phyloP scores from a whole-genome alignment of 2,113 vertebrate species.

The Calypte anna region DNA sequence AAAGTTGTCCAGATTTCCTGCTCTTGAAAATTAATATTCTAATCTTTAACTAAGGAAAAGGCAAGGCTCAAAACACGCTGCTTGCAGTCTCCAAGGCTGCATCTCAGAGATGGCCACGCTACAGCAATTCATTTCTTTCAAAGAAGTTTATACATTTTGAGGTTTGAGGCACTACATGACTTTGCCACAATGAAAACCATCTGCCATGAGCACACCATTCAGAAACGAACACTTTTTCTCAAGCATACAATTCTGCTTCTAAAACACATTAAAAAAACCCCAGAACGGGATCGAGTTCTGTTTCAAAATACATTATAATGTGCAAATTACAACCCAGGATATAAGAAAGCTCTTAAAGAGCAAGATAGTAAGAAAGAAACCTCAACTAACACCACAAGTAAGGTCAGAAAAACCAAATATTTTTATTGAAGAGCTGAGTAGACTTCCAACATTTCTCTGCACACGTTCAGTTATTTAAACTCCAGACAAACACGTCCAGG shows the following conservation, averaged over 20 bases:
- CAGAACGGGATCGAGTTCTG: constrained; percentile 25
- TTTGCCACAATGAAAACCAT: constrained; percentile 50
- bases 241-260: constrained; percentile 19
- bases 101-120: background rate
- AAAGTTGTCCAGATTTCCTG: background rate
- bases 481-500: background rate
- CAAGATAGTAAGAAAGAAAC: constrained; percentile 13
- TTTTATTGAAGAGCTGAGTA: background rate
- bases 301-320: constrained; percentile 44
- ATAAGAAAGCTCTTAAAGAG: background rate
- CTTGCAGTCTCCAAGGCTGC: background rate
- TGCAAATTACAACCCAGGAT: constrained; percentile 46
- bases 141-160: constrained; percentile 21
- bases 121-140: background rate
- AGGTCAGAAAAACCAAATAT: background rate
- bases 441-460: background rate
- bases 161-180: constrained; percentile 37
- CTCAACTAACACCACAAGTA: constrained; percentile 1
- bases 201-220: background rate
- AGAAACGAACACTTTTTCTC: background rate
- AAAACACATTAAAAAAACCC: background rate
- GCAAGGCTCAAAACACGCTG: background rate
- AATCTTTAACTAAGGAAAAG: background rate
- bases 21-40: background rate
- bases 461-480: background rate